Evolutionary conservation across 2,797 vertebrate species (phyloP).

Genomic region (Enteromius anoplus): DNA sequence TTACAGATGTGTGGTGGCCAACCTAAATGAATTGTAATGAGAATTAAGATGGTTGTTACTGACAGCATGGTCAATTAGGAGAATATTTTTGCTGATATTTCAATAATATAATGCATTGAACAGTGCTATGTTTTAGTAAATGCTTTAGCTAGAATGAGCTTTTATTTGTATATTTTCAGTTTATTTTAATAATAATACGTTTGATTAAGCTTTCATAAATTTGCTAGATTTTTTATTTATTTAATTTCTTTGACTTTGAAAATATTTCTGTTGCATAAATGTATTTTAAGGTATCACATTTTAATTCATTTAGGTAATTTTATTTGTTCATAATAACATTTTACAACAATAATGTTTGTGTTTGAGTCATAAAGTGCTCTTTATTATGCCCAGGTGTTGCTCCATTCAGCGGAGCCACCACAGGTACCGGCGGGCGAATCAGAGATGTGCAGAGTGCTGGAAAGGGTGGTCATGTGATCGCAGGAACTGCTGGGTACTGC

Average conservation of each 20-base stretch:
- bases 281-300: not conserved
- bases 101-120: not conserved
- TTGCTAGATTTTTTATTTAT: not conserved
- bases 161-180: not conserved
- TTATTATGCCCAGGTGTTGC: slow-evolving; percentile 80
- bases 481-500: slow-evolving; percentile 91
- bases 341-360: not conserved
- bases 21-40: not conserved
- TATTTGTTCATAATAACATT: not conserved
- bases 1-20: not conserved
- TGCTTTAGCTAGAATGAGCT: not conserved
- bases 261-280: too few species aligned
- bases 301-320: not conserved
- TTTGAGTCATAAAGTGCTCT: not conserved
- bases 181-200: not conserved
- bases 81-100: not conserved
- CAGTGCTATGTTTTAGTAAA: not conserved
- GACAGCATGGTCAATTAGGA: not conserved
- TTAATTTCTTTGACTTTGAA: too few species aligned
- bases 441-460: slow-evolving; percentile 91
- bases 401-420: slow-evolving; percentile 91
- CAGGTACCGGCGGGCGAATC: slow-evolving; percentile 90
- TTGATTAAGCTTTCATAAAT: not conserved
- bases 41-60: not conserved
- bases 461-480: slow-evolving; percentile 88